phyloP scores from a whole-genome alignment of 2,888 invertebrate genomes.

The Dryocosmus kuriphilus region DNA sequence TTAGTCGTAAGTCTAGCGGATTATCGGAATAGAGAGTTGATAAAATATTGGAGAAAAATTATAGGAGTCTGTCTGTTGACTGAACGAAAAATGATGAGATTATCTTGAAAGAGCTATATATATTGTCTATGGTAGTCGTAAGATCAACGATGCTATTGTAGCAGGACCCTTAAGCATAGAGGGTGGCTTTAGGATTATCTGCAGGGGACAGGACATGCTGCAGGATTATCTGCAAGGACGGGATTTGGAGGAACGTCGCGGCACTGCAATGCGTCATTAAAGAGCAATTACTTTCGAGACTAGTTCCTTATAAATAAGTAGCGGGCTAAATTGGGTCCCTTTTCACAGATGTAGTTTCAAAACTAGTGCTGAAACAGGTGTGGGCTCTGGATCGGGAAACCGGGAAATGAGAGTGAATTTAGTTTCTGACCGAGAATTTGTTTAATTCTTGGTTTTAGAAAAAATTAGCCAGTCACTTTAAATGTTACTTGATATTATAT shows the following conservation, averaged over 20 bases:
- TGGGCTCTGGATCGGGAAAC: no score
- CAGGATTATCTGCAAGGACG: constrained; percentile 30
- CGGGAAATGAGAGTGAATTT: no score
- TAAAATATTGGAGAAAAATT: constrained; percentile 1
- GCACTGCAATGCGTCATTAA: constrained; percentile 37
- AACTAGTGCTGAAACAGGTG: background rate
- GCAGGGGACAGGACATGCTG: constrained; percentile 32
- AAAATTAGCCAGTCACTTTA: no score
- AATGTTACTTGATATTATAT: no score
- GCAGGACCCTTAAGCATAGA: constrained; percentile 24
- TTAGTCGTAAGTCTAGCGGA: background rate
- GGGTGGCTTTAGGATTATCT: constrained; percentile 32
- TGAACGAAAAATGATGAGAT: constrained; percentile 31
- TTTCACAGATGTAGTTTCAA: constrained; percentile 7
- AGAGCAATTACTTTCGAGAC: constrained; percentile 37
- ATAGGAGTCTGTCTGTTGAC: constrained; percentile 2
- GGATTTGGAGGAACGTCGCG: constrained; percentile 34
- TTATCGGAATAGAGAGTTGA: constrained; percentile 25
- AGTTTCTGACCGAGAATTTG: no score
- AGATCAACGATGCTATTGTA: constrained; percentile 8
- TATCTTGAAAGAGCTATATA: background rate
- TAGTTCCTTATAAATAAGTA: constrained; percentile 40
- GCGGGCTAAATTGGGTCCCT: constrained; percentile 26
- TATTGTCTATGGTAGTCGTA: background rate
- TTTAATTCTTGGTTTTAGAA: no score